Evolutionary conservation across 2,888 invertebrate genomes (phyloP), one percentile per base, ranked within the genome.

Genomic region (Xestia rhomboidea): DNA sequence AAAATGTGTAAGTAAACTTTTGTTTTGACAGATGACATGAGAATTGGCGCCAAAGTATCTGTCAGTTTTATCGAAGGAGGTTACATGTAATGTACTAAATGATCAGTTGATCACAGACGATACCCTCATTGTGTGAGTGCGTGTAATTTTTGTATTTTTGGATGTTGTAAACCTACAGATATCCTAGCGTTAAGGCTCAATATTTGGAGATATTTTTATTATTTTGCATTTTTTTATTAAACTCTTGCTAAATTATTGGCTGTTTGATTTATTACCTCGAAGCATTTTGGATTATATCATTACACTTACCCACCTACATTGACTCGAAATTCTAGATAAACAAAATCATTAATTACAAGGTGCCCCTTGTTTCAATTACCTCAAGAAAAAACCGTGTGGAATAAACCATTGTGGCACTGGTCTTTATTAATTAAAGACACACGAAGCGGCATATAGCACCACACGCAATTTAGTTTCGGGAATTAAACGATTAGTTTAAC

Each of bases 141-240:
- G 94, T 95, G 94, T 93, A 92, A 89, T 92, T 93, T 92, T 95
- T 93, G 94, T 95, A 95, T 94, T 93, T 95, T 95, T 94, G 94
- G 91, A 95, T 93, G 91, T 93, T 94, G 93, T 94, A 92, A 93
- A 93, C 94, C 92, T 93, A 94, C 93, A 91, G 93, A 94, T 95
- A 94, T 92, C 92, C 87, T 96, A 96, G 95, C 89, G 89, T 93
- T 95, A 96, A 96, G 96, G 94, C 95, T 94, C 95, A 95, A 95
- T 95, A 95, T 96, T 96, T 96, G 95, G 96, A 96, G 94, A 96
- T 95, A 96, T 96, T 95, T 95, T 95, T 95, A 95, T 95, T 95
- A 95, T 95, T 96, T 96, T 96, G 96, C 96, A 96, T 94, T 96
- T 96, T 96, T 96, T 96, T 96, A 96, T 96, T 96, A 96, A 96